phyloP scores from a whole-genome alignment of 2,113 vertebrate species.

The Anhinga rufa region DNA sequence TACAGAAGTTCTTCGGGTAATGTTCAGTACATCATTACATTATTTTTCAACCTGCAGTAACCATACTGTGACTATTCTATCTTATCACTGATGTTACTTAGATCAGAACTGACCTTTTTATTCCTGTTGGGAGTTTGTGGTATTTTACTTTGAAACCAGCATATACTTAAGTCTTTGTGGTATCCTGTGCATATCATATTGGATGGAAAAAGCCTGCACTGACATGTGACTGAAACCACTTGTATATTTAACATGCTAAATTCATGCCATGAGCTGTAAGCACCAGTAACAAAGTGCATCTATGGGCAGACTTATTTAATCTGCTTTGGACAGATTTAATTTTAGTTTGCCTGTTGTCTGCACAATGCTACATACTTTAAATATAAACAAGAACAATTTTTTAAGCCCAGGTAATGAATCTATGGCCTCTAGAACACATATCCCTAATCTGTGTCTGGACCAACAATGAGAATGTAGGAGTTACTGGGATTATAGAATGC shows the following conservation, averaged over 20 bases:
- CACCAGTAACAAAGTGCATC: background rate
- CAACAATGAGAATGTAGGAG: background rate
- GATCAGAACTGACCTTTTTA: background rate
- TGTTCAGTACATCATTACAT: background rate
- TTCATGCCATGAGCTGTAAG: background rate
- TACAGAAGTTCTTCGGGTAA: background rate
- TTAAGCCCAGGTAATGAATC: background rate
- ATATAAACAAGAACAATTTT: background rate
- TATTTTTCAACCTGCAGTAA: background rate
- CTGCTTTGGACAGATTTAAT: background rate
- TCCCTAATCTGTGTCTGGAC: background rate
- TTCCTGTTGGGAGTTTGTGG: background rate
- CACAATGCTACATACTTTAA: background rate
- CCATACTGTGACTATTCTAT: background rate
- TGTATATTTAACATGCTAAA: background rate
- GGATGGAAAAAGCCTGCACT: background rate
- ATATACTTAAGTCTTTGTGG: background rate
- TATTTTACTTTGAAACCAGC: background rate
- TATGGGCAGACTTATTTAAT: background rate
- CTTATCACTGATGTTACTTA: background rate
- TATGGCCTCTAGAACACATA: background rate
- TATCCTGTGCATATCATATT: background rate
- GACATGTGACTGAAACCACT: background rate
- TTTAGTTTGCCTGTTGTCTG: background rate
- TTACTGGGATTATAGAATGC: background rate